Percentiles rank a stretch among this genome's conserved stretches.
Evolutionary conservation across 2,888 invertebrate genomes (phyloP).

Genomic region (Lottia scabra): DNA sequence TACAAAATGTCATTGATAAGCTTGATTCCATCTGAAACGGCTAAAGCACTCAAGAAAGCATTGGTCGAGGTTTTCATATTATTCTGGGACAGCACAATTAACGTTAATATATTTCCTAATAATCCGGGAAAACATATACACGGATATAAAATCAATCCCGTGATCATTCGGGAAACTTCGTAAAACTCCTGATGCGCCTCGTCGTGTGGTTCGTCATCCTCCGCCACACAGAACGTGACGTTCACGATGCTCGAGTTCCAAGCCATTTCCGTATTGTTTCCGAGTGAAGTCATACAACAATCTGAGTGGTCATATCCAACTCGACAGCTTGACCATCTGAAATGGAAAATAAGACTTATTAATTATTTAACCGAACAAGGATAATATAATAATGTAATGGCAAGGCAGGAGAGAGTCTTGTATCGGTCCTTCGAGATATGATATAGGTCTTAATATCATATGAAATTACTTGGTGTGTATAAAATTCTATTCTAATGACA

Average conservation of each 20-base stretch:
- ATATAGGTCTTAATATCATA: too few relatives aligned
- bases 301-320: too few relatives aligned
- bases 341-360: too few relatives aligned
- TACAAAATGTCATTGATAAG: slow-evolving; percentile 60
- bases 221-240: background rate
- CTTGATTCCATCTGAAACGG: slow-evolving; percentile 60
- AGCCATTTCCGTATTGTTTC: background rate
- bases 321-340: too few relatives aligned
- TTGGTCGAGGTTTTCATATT: slow-evolving; percentile 62
- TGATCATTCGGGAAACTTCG: slow-evolving; percentile 44
- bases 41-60: slow-evolving; percentile 56
- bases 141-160: slow-evolving; percentile 59
- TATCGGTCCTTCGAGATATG: too few relatives aligned
- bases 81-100: slow-evolving; percentile 55
- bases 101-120: slow-evolving; percentile 53
- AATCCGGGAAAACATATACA: slow-evolving; percentile 56
- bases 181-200: slow-evolving; percentile 48
- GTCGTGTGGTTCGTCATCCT: background rate
- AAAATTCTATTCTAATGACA: too few relatives aligned
- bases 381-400: too few relatives aligned
- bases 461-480: too few relatives aligned
- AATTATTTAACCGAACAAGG: too few relatives aligned
- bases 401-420: too few relatives aligned
- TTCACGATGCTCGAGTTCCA: background rate
- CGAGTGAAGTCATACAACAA: background rate